Base-by-base conservation (phyloP, 2,888 invertebrate species). In the Zelleria hepariella region DNA sequence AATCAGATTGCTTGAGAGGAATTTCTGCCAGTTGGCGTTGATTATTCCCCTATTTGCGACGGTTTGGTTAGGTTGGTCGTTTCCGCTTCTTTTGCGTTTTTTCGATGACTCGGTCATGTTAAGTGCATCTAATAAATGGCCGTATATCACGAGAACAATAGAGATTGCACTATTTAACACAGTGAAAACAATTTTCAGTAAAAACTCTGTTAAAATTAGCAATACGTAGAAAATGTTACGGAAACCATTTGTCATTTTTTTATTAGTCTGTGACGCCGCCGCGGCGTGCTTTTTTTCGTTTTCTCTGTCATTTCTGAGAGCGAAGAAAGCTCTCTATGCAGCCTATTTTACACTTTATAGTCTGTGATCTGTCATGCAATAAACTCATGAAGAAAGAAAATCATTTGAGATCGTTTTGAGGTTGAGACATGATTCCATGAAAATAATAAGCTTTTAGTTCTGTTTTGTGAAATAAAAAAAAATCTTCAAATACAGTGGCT, bases 21-120 rank as follows among this genome's bases (percentile, higher is more conserved):
- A 74, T 66, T 78, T 82, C 60, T 82, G 80, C 89, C 89, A 89
- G 63, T 89, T 89, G 7, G 82, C 84, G 61, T 82, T 82, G 57
- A 89, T 86, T 61, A 71, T 59, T 51, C 78, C 78, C 54, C 89
- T 71, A 32, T 70, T 64, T 0, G 71, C 66, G 3, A 78, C 68
- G 6, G 82, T 78, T 68, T 73, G 80, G 77, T 78, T 81, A 72
- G 63, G 66, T 64, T 72, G 66, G 1, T 69, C 73, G 61, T 69
- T 70, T 18, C 70, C 60, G 59, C 64, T 74, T 61, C 70, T 73
- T 62, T 83, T 86, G 6, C 76, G 73, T 68, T 81, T 84, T 60
- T 83, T 82, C 1, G 78, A 65, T 42, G 77, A 70, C 64, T 86
- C 83, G 10, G 75, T 77, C 87, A 87, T 87, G 64, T 73, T 84